These are phyloP conservation scores for Nomada fucata DNA, from an alignment of 2,888 invertebrate genomes.

Conservation along the genomic window DNA sequence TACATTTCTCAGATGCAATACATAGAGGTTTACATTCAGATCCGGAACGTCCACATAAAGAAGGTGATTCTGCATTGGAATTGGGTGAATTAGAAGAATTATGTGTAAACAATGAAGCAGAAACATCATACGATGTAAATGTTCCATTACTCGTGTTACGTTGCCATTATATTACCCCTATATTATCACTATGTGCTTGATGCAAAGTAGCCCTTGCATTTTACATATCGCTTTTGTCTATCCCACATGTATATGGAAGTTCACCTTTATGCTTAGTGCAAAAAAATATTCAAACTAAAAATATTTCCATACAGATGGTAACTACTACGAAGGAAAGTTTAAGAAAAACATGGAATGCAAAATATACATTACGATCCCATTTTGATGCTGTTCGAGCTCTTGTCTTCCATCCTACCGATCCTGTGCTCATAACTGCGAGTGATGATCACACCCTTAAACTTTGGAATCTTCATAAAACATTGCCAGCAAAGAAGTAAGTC, in stretches of 20 bases:
- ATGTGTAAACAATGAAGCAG: conserved; percentile 98
- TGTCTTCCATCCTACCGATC: conserved; percentile 97
- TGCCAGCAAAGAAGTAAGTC: conserved; percentile 95
- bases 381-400: conserved; percentile 96
- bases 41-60: conserved; percentile 85
- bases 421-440: conserved; percentile 98
- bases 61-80: conserved; percentile 91
- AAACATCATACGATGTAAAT: conserved; percentile 93
- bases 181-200: no score
- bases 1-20: conserved; percentile 69
- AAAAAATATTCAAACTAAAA: conserved; percentile 16
- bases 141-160: conserved; percentile 7
- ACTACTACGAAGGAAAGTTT: conserved; percentile 94
- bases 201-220: neutral
- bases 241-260: neutral
- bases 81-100: conserved; percentile 98
- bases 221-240: neutral
- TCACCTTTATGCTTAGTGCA: neutral
- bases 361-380: conserved; percentile 97
- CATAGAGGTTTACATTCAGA: conserved; percentile 78
- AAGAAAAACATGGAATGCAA: conserved; percentile 98
- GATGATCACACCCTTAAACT: conserved; percentile 99
- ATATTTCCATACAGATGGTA: conserved; percentile 82
- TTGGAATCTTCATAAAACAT: conserved; percentile 99
- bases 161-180: neutral